Percentiles rank a stretch among this genome's conserved stretches.
These are phyloP conservation scores for Bagarius yarrelli DNA, from an alignment of 2,113 vertebrate species.

Conservation along the genomic window DNA sequence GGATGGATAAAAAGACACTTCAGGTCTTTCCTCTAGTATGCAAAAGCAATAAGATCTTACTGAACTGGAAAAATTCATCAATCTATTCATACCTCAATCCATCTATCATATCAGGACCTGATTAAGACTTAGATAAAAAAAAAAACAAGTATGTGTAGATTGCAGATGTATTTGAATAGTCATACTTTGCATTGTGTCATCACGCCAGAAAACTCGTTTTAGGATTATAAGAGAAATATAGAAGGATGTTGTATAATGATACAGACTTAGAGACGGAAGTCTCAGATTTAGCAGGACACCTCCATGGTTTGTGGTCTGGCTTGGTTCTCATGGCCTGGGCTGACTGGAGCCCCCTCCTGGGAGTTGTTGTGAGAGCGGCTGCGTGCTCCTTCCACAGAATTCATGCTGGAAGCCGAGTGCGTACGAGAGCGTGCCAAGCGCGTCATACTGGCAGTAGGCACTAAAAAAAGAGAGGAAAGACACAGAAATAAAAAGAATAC, in stretches of 20 bases:
- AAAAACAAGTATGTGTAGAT: neutral
- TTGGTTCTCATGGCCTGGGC: slow-evolving; percentile 67
- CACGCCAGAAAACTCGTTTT: slow-evolving; percentile 23
- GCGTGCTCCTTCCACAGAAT: slow-evolving; percentile 79
- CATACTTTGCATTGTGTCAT: slow-evolving; percentile 36
- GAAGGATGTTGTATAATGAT: slow-evolving; percentile 2
- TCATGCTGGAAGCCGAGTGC: slow-evolving; percentile 86
- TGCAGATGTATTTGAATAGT: slow-evolving; percentile 20
- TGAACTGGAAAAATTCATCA: neutral
- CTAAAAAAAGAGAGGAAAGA: slow-evolving; percentile 66
- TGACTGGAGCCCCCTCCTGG: slow-evolving; percentile 69
- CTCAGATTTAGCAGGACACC: slow-evolving; percentile 78
- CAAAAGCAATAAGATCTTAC: slow-evolving; percentile 25
- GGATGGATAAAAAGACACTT: neutral
- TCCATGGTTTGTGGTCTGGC: slow-evolving; percentile 81
- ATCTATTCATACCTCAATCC: slow-evolving; percentile 1
- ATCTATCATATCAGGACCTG: slow-evolving; percentile 14
- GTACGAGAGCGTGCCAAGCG: slow-evolving; percentile 86
- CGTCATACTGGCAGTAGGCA: slow-evolving; percentile 90
- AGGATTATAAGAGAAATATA: neutral
- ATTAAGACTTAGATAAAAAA: neutral
- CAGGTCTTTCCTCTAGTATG: slow-evolving; percentile 27
- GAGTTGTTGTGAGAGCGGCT: slow-evolving; percentile 74
- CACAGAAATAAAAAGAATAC: neutral
- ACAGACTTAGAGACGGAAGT: neutral